Evolutionary conservation across 1,140 invertebrate species (phyloP), one percentile per base, ranked within the genome.

Genomic region (Choristoneura fumiferana): DNA sequence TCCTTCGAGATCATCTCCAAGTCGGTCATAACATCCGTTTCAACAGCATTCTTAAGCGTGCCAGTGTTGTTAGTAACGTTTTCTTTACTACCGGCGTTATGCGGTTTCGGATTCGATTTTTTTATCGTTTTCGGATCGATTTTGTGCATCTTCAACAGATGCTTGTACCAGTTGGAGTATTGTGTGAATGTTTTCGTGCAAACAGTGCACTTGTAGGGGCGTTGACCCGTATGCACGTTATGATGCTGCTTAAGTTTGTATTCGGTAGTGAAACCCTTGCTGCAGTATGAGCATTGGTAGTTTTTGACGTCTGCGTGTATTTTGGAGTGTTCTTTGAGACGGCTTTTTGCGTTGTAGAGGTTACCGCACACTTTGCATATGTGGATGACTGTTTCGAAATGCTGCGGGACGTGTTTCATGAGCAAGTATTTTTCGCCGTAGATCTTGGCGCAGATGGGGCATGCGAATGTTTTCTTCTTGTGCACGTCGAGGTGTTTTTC

Each of bases 301-400:
- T 34, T 63, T 49, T 76, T 74, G 0, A 53, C 62, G 13, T 73
- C 71, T 0, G 69, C 65, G 59, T 87, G 83, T 0, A 67, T 69
- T 54, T 85, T 85, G 8, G 74, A 65, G 63, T 87, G 84, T 37
- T 81, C 62, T 0, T 75, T 66, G 1, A 86, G 70, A 8, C 79
- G 70, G 29, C 68, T 63, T 34, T 71, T 76, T 10, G 67, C 65
- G 29, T 72, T 77, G 69, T 74, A 86, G 18, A 78, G 65, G 60
- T 81, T 84, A 0, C 81, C 81, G 59, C 83, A 88, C 0, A 78
- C 69, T 43, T 82, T 82, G 67, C 83, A 88, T 0, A 87, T 60
- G 43, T 88, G 85, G 5, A 84, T 43, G 4, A 81, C 71, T 1
- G 69, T 57, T 43, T 80, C 73, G 37, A 88, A 88, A 40, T 88